Percentiles rank a stretch among this genome's conserved stretches.
Conservation (phyloP, 2,797 vertebrate genomes). For the Phoeniculus purpureus region DNA sequence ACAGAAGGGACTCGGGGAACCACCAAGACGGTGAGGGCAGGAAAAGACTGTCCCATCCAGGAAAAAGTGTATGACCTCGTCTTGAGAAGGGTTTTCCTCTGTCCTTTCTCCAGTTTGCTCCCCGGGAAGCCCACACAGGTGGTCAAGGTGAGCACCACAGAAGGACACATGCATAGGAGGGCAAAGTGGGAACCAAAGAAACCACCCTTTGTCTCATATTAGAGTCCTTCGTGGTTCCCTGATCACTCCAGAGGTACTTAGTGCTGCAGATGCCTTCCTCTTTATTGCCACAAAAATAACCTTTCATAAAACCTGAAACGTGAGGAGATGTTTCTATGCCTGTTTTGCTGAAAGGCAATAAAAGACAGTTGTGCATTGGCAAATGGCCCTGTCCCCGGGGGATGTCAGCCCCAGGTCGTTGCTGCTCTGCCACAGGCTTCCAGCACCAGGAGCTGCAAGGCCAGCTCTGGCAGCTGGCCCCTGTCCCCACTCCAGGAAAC, state of each 20-base stretch:
- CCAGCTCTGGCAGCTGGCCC: neutral
- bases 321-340: neutral
- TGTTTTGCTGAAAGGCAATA: neutral
- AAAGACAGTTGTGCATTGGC: neutral
- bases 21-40: neutral
- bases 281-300: neutral
- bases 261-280: fast-evolving
- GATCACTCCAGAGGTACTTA: neutral
- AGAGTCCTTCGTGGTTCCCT: neutral
- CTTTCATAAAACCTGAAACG: neutral
- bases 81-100: neutral
- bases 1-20: neutral
- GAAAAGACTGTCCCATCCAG: neutral
- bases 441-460: neutral
- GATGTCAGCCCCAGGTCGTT: neutral
- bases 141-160: neutral
- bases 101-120: neutral
- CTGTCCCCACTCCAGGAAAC: neutral
- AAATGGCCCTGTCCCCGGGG: neutral
- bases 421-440: neutral
- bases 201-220: neutral
- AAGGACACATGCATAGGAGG: neutral
- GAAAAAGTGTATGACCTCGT: neutral
- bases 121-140: fast-evolving
- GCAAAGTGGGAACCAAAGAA: neutral